phyloP scores from a whole-genome alignment of 2,113 vertebrate genomes.

The Brienomyrus longianalis region DNA sequence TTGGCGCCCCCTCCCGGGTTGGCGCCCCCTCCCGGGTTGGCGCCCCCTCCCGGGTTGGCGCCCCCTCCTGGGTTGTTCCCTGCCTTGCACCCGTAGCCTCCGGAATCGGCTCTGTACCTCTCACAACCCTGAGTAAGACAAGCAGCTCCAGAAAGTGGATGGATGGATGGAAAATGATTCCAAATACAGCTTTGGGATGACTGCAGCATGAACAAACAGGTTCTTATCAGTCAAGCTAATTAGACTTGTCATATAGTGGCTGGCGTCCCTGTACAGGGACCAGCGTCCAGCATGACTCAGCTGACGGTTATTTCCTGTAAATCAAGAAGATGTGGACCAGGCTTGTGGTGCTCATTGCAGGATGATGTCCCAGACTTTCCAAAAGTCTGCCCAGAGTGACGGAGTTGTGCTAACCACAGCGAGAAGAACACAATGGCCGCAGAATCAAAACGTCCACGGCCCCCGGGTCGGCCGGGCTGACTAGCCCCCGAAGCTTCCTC shows the following conservation, averaged over 20 bases:
- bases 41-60: too few species aligned
- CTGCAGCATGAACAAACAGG: not conserved
- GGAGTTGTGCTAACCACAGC: not conserved
- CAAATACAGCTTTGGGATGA: not conserved
- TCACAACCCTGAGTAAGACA: not conserved
- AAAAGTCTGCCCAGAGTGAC: not conserved
- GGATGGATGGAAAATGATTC: not conserved
- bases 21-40: too few species aligned
- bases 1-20: too few species aligned
- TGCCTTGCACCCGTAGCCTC: not conserved
- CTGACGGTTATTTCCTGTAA: not conserved
- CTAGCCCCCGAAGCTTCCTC: not conserved
- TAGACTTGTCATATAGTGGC: not conserved
- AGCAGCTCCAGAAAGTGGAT: not conserved
- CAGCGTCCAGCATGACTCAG: not conserved
- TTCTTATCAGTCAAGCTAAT: not conserved
- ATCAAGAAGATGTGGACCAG: not conserved
- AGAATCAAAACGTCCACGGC: not conserved
- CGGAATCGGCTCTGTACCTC: too few species aligned
- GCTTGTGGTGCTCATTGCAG: not conserved
- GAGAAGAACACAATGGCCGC: not conserved
- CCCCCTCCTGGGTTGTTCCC: too few species aligned
- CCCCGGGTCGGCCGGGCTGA: not conserved
- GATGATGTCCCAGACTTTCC: not conserved
- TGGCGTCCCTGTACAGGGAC: not conserved